These are phyloP conservation scores for Schizopygopsis pylzovi DNA, from an alignment of 2,797 vertebrate genomes.

Conservation along the genomic window DNA sequence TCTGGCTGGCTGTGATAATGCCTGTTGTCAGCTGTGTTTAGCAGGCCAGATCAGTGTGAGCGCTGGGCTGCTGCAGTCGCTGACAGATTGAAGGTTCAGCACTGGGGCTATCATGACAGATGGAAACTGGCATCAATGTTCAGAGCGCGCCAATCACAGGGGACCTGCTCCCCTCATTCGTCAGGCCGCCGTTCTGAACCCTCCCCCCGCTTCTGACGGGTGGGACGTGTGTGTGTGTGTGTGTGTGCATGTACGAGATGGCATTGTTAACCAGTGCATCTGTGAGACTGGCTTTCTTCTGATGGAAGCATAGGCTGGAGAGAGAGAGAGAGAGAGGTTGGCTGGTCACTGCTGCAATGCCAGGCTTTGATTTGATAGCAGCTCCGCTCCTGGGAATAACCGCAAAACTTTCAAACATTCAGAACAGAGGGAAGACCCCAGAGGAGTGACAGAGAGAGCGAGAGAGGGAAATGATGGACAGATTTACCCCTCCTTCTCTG, in stretches of 20 bases:
- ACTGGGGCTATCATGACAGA: conserved; percentile 99
- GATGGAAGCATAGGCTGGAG: conserved; percentile 97
- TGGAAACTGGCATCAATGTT: conserved; percentile 99
- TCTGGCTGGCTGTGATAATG: conserved; percentile 94
- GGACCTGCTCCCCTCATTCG: conserved; percentile 99
- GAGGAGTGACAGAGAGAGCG: conserved; percentile 66
- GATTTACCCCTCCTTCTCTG: conserved; percentile 70
- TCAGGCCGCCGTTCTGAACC: conserved; percentile 96
- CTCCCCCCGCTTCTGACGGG: conserved; percentile 74
- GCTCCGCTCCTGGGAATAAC: conserved; percentile 88
- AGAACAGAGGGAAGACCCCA: conserved; percentile 83
- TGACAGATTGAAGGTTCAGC: conserved; percentile 99
- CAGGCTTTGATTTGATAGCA: conserved; percentile 97
- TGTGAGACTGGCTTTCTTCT: conserved; percentile 99
- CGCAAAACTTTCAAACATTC: conserved; percentile 95
- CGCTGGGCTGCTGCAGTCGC: conserved; percentile 98
- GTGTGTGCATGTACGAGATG: conserved; percentile 79
- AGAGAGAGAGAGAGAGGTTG: conserved; percentile 77
- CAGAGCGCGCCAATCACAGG: conserved; percentile 99
- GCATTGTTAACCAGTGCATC: conserved; percentile 99
- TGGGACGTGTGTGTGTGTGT: conserved; percentile 34
- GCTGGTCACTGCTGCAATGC: conserved; percentile 97
- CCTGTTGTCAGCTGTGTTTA: conserved; percentile 99
- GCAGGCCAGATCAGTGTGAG: conserved; percentile 99
- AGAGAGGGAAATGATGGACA: conserved; percentile 63